Conservation (phyloP, 1,140 invertebrate genomes). For the Papilio glaucus region DNA sequence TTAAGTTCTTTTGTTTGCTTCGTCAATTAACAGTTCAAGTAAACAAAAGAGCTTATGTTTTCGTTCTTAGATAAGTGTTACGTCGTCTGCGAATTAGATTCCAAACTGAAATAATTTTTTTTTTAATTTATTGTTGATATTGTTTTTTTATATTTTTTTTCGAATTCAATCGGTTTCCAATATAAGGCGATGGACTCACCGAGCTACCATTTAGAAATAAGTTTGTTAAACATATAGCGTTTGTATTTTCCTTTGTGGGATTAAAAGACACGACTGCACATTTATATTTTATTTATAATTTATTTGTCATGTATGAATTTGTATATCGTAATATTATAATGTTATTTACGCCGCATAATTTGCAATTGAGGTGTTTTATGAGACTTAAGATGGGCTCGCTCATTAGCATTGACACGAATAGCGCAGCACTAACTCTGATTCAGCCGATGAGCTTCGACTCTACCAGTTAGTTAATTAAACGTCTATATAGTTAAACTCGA, state of each 20-base stretch:
- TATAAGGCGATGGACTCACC: too few relatives aligned
- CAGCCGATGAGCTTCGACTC: constrained; percentile 56
- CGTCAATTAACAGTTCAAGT: too few relatives aligned
- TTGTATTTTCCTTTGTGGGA: background rate
- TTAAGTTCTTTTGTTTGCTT: too few relatives aligned
- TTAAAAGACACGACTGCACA: background rate
- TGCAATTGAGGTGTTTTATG: constrained; percentile 58
- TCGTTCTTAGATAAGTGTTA: too few relatives aligned
- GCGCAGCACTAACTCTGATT: constrained; percentile 56
- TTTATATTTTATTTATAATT: constrained; percentile 11
- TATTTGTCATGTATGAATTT: constrained; percentile 3
- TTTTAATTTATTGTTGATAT: too few relatives aligned
- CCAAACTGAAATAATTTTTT: too few relatives aligned
- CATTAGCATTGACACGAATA: constrained; percentile 75
- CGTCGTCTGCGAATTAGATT: too few relatives aligned
- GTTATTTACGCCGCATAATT: constrained; percentile 25
- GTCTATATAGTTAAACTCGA: constrained; percentile 26
- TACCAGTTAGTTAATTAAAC: constrained; percentile 55
- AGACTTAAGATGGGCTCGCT: constrained; percentile 64
- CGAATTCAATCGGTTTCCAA: too few relatives aligned
- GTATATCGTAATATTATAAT: constrained; percentile 21
- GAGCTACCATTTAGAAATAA: too few relatives aligned
- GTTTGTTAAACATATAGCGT: background rate
- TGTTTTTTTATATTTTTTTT: too few relatives aligned
- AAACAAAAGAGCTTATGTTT: too few relatives aligned